Percentiles rank a stretch among this genome's conserved stretches.
Evolutionary conservation across 1,140 invertebrate genomes (phyloP).

Genomic region (Drosophila chauvacae): DNA sequence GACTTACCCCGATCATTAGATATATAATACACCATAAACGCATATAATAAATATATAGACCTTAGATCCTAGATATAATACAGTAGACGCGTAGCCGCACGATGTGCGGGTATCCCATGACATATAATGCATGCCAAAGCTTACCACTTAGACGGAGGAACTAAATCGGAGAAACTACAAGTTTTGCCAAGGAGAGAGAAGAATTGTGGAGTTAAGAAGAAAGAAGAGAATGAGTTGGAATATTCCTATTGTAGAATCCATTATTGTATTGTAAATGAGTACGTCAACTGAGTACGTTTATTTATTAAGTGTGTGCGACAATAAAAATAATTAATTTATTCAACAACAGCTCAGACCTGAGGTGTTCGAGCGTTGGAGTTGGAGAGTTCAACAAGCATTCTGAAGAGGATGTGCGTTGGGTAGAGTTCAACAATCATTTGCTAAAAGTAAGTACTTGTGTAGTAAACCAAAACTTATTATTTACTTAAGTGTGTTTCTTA

Average conservation of each 20-base stretch:
- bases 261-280: slow-evolving; percentile 58
- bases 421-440: background rate
- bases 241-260: slow-evolving; percentile 23
- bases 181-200: slow-evolving; percentile 52
- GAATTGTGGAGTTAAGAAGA: background rate
- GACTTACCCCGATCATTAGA: slow-evolving; percentile 41
- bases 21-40: slow-evolving; percentile 36
- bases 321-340: slow-evolving; percentile 84
- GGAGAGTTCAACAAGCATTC: background rate
- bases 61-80: slow-evolving; percentile 13
- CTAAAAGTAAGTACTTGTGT: background rate
- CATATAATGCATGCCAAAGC: slow-evolving; percentile 84
- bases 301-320: slow-evolving; percentile 83
- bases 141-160: slow-evolving; percentile 79
- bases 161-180: slow-evolving; percentile 74
- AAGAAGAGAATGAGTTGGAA: background rate
- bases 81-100: slow-evolving; percentile 30
- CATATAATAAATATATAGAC: slow-evolving; percentile 36
- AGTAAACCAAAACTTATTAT: background rate
- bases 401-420: background rate
- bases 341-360: slow-evolving; percentile 33
- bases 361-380: background rate
- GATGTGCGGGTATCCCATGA: slow-evolving; percentile 70
- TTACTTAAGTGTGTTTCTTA: too few relatives aligned
- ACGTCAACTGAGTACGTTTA: slow-evolving; percentile 62